These are phyloP conservation scores for Drosophila neotestacea DNA, from an alignment of 2,888 invertebrate genomes.

Conservation along the genomic window DNA sequence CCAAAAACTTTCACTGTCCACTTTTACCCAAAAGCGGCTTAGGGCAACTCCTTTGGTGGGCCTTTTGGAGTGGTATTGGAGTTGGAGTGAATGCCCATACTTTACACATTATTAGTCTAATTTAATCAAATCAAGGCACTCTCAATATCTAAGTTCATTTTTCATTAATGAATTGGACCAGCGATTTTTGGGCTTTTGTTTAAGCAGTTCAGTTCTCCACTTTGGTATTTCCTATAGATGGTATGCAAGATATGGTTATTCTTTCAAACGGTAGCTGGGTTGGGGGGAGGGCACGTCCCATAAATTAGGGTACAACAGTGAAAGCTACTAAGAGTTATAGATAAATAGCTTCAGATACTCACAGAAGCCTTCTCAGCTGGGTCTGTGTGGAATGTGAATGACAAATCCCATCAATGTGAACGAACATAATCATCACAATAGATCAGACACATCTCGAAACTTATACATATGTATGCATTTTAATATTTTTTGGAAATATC, in stretches of 20 bases:
- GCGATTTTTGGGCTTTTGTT: slow-evolving; percentile 22
- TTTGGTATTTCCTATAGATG: slow-evolving; percentile 19
- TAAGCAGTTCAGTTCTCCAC: slow-evolving; percentile 5
- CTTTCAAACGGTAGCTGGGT: slow-evolving; percentile 62
- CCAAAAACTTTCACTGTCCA: slow-evolving; percentile 75
- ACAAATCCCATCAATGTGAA: slow-evolving; percentile 53
- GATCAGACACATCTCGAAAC: slow-evolving; percentile 30
- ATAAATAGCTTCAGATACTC: slow-evolving; percentile 16
- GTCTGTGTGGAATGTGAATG: slow-evolving; percentile 38
- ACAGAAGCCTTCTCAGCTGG: slow-evolving; percentile 36
- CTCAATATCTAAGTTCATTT: slow-evolving; percentile 66
- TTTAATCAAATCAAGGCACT: slow-evolving; percentile 79
- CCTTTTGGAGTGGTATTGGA: slow-evolving; percentile 26
- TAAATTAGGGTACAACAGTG: slow-evolving; percentile 53
- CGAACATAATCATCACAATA: slow-evolving; percentile 30
- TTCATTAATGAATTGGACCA: slow-evolving; percentile 73
- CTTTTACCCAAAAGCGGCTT: slow-evolving; percentile 65
- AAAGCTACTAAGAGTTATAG: slow-evolving; percentile 59
- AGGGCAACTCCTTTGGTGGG: slow-evolving; percentile 61
- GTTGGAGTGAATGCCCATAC: slow-evolving; percentile 42
- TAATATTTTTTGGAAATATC: slow-evolving; percentile 17
- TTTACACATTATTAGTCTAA: slow-evolving; percentile 75
- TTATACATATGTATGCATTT: slow-evolving; percentile 39
- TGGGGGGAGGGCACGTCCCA: slow-evolving; percentile 13
- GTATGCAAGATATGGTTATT: slow-evolving; percentile 34